These are phyloP conservation scores for Heterodera schachtii DNA, from an alignment of 1,140 invertebrate genomes.

Conservation along the genomic window DNA sequence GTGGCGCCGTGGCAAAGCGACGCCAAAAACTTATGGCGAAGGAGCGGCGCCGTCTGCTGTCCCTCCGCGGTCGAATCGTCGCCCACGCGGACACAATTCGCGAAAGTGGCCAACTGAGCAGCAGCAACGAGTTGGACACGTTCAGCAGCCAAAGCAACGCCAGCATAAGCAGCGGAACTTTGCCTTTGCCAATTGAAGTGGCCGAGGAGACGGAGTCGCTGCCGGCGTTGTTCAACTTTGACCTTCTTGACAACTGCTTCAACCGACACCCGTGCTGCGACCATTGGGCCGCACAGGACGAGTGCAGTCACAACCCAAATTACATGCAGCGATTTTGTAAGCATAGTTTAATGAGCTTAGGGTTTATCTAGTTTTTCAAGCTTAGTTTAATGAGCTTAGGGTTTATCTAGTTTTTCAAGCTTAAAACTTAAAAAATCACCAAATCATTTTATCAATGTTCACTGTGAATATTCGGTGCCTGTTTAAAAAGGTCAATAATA, in stretches of 20 bases:
- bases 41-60: not conserved
- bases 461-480: no score
- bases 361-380: no score
- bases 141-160: not conserved
- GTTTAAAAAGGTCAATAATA: no score
- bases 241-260: slow-evolving; percentile 54
- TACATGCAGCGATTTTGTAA: slow-evolving; percentile 58
- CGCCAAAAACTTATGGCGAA: not conserved
- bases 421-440: no score
- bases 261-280: slow-evolving; percentile 63
- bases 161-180: not conserved
- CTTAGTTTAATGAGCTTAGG: not conserved
- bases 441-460: no score
- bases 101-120: not conserved
- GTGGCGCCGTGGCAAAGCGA: no score
- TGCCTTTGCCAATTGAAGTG: not conserved
- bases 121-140: not conserved
- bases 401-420: no score
- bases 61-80: not conserved
- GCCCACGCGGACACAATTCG: slow-evolving; percentile 14
- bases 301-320: slow-evolving; percentile 51
- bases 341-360: not conserved
- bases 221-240: slow-evolving; percentile 1
- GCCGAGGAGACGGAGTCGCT: not conserved
- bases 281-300: slow-evolving; percentile 48